These are phyloP conservation scores for Gibbula magus DNA, from an alignment of 2,888 invertebrate species.

Conservation along the genomic window DNA sequence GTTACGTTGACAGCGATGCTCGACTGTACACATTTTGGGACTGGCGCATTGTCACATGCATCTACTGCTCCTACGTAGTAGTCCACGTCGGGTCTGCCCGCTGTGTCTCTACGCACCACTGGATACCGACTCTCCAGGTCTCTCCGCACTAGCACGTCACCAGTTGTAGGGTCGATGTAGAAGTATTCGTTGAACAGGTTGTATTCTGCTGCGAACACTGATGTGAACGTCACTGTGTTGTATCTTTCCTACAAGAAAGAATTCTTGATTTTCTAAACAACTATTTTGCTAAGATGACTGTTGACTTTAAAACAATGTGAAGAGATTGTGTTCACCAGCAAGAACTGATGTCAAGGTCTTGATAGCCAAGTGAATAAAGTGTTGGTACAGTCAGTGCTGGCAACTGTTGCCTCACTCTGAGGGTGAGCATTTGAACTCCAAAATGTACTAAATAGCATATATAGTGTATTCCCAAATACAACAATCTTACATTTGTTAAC, in stretches of 20 bases:
- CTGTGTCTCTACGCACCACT: constrained; percentile 11
- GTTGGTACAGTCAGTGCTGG: too few relatives aligned
- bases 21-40: constrained; percentile 40
- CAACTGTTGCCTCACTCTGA: too few relatives aligned
- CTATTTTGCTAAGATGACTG: too few relatives aligned
- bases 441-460: too few relatives aligned
- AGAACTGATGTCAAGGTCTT: too few relatives aligned
- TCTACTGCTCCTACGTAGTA: background rate
- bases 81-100: background rate
- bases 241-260: constrained; percentile 47
- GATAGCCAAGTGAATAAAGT: too few relatives aligned
- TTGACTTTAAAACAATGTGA: too few relatives aligned
- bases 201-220: background rate
- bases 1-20: constrained; percentile 60
- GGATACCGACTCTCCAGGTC: constrained; percentile 38
- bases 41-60: constrained; percentile 24
- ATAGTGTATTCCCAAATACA: too few relatives aligned
- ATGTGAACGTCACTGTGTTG: constrained; percentile 41
- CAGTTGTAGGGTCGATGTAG: constrained; percentile 35
- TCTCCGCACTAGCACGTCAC: constrained; percentile 44
- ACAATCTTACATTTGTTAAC: too few relatives aligned
- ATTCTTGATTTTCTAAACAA: background rate
- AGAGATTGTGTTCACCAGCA: too few relatives aligned
- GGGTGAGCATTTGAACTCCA: too few relatives aligned
- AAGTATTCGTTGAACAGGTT: constrained; percentile 38